Conservation (phyloP, 2,113 vertebrate genomes). For the Gulo gulo region DNA sequence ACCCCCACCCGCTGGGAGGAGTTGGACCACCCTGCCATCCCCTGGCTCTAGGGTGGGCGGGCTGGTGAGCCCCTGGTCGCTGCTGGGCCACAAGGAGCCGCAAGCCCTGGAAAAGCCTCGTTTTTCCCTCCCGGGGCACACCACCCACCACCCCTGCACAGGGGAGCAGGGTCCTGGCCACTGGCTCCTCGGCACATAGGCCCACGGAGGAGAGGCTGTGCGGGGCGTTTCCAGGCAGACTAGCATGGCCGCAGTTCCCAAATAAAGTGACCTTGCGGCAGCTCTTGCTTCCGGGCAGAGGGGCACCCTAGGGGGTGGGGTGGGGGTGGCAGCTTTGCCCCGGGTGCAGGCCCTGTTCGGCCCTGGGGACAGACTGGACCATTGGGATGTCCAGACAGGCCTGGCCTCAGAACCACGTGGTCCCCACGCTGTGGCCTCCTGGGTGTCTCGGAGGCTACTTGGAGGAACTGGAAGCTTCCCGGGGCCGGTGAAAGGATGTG, state of each 20-base stretch:
- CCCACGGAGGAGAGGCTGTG: fast-evolving
- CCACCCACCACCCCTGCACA: fast-evolving
- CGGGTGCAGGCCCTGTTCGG: neutral
- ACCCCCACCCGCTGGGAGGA: fast-evolving
- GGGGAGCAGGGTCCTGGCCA: fast-evolving
- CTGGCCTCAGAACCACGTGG: fast-evolving
- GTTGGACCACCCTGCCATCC: neutral
- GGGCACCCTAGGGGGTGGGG: too few species aligned
- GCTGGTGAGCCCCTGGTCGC: fast-evolving
- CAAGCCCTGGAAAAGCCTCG: fast-evolving
- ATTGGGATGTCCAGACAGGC: neutral
- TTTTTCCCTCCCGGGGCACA: fast-evolving
- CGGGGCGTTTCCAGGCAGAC: fast-evolving
- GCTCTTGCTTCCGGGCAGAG: fast-evolving
- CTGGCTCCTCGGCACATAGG: neutral
- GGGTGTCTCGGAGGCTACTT: neutral
- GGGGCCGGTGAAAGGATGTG: fast-evolving
- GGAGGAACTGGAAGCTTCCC: neutral
- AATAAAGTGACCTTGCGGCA: neutral
- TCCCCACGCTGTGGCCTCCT: fast-evolving
- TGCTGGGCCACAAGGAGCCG: neutral
- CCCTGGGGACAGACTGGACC: neutral
- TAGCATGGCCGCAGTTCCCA: fast-evolving
- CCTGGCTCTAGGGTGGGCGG: fast-evolving
- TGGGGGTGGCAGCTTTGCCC: neutral